Percentiles rank a stretch among this genome's conserved stretches.
These are phyloP conservation scores for Litocranius walleri DNA, from an alignment of 2,113 vertebrate species.

Conservation along the genomic window DNA sequence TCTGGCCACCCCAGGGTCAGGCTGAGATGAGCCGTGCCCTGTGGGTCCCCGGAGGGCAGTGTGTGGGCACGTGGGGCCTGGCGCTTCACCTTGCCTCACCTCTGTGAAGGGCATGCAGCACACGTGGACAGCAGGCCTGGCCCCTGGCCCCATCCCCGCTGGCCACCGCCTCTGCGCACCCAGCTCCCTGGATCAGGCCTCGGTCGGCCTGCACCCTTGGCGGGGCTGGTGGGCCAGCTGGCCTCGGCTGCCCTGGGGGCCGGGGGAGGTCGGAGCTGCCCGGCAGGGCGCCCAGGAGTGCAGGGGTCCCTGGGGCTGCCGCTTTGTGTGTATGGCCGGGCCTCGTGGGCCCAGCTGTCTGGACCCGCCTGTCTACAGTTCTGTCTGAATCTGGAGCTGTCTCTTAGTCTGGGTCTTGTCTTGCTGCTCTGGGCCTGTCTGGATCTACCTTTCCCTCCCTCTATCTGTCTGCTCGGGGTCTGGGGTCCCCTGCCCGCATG, in stretches of 20 bases:
- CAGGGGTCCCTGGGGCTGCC: neutral
- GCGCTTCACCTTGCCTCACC: neutral
- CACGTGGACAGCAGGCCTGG: neutral
- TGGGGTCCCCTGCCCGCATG: neutral
- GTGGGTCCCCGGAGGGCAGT: neutral
- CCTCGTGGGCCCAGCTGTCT: neutral
- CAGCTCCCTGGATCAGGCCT: neutral
- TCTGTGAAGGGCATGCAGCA: neutral
- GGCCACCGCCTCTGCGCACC: neutral
- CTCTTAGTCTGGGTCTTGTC: neutral
- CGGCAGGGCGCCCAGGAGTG: neutral
- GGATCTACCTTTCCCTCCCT: neutral
- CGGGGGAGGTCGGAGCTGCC: neutral
- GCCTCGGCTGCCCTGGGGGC: neutral
- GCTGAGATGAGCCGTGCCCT: neutral
- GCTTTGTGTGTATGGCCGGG: neutral
- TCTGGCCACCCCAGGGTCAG: neutral
- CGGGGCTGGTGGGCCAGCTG: neutral
- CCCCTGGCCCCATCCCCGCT: neutral
- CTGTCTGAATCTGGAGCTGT: neutral
- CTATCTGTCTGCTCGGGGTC: neutral
- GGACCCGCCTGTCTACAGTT: neutral
- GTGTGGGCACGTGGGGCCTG: rapidly evolving
- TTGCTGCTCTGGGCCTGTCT: neutral
- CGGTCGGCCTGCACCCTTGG: neutral